Conservation (phyloP, 2,888 invertebrate genomes). For the Galeruca laticollis region DNA sequence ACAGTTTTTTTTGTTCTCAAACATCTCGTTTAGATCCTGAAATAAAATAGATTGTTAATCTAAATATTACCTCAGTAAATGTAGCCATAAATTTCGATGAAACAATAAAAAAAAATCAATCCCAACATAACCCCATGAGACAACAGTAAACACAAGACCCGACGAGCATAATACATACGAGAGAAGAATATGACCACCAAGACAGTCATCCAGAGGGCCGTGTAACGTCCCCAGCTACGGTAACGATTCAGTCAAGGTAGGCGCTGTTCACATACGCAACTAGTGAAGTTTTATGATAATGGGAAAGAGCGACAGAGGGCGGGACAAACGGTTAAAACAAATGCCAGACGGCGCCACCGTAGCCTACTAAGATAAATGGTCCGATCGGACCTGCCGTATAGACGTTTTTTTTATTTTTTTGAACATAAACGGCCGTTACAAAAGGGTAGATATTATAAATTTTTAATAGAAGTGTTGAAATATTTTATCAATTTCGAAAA, state of each 20-base stretch:
- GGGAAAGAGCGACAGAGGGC: slow-evolving; percentile 54
- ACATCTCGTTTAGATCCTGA: neutral
- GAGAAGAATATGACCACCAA: slow-evolving; percentile 36
- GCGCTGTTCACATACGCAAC: slow-evolving; percentile 45
- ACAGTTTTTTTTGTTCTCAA: neutral
- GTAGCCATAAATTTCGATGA: slow-evolving; percentile 14
- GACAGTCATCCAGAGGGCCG: slow-evolving; percentile 37
- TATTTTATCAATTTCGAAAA: too few species aligned
- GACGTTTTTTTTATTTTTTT: slow-evolving; percentile 28
- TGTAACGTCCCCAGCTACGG: slow-evolving; percentile 30
- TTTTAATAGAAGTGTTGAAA: neutral
- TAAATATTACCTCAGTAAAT: neutral
- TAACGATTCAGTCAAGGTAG: slow-evolving; percentile 46
- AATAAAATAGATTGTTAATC: neutral
- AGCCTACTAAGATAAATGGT: slow-evolving; percentile 56
- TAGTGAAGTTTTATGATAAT: slow-evolving; percentile 54
- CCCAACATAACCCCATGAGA: slow-evolving; percentile 27
- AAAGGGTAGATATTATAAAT: neutral
- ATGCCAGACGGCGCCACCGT: slow-evolving; percentile 58
- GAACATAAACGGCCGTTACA: slow-evolving; percentile 1
- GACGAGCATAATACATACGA: slow-evolving; percentile 20
- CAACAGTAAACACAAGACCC: slow-evolving; percentile 11
- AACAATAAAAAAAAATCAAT: slow-evolving; percentile 6
- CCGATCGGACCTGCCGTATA: slow-evolving; percentile 45
- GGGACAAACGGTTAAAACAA: slow-evolving; percentile 56